Evolutionary conservation across 2,888 invertebrate genomes (phyloP), one percentile per base, ranked within the genome.

Genomic region (Tiliacea aurago): DNA sequence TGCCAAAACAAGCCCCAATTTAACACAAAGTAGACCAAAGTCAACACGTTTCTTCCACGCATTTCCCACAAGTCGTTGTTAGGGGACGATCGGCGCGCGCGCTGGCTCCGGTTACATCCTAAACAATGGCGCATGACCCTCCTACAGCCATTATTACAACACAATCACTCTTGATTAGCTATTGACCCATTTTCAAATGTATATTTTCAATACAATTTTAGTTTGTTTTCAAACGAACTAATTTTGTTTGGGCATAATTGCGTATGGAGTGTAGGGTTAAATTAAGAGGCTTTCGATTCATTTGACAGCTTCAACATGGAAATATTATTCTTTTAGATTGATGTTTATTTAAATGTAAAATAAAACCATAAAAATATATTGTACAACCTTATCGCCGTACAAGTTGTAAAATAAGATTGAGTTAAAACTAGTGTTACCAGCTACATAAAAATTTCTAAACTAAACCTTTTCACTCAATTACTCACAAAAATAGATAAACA

Each of bases 91-190:
- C 79, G 72, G 86, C 82, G 86, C 83, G 84, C 79, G 87, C 84
- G 85, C 77, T 75, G 82, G 61, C 84, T 90, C 90, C 73, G 83
- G 89, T 90, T 90, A 84, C 90, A 87, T 78, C 78, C 85, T 78
- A 88, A 89, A 90, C 90, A 90, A 90, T 89, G 73, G 79, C 80
- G 63, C 76, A 86, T 86, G 79, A 87, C 88, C 90, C 90, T 82
- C 82, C 81, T 63, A 67, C 59, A 61, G n/a, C 76, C 71, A 82
- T 84, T 85, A 87, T 87, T 86, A 85, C 78, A 89, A 89, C 89
- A 93, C 93, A 93, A 93, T 92, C 86, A 89, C 86, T 82, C 81
- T 88, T 93, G 93, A 93, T 93, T 93, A 93, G 90, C 92, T 89
- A 90, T 92, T 89, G 90, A 92, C 91, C 88, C 76, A 88, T 84